phyloP scores from a whole-genome alignment of 2,797 vertebrate species.

The Hafferia zeledoni region DNA sequence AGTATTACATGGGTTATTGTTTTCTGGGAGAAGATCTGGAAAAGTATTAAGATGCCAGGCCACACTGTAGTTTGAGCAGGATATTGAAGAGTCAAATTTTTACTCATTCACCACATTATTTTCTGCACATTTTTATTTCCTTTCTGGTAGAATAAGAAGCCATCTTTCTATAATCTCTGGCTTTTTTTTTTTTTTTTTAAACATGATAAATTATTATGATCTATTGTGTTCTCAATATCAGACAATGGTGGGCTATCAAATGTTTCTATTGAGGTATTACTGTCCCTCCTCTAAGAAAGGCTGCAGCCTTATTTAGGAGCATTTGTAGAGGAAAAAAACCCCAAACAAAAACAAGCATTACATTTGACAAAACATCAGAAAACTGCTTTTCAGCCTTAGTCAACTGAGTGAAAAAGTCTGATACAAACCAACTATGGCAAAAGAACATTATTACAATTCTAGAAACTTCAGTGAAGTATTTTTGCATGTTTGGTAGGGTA shows the following conservation, averaged over 20 bases:
- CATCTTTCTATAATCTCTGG: neutral
- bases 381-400: neutral
- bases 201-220: neutral
- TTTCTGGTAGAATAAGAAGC: neutral
- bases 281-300: neutral
- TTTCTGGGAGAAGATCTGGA: neutral
- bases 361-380: neutral
- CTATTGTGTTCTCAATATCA: neutral
- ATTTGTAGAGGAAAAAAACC: neutral
- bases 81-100: neutral
- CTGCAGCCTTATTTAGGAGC: neutral
- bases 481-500: neutral
- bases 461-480: neutral
- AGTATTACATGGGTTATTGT: neutral
- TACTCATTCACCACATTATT: rapidly evolving
- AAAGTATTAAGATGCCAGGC: neutral
- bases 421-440: neutral
- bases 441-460: neutral
- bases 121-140: neutral
- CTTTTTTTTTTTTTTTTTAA: neutral
- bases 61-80: neutral
- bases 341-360: neutral
- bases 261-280: neutral
- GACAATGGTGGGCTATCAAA: neutral
- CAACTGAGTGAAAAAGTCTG: neutral